Base-by-base conservation (phyloP, 2,888 invertebrate genomes). In the Microctonus hyperodae region DNA sequence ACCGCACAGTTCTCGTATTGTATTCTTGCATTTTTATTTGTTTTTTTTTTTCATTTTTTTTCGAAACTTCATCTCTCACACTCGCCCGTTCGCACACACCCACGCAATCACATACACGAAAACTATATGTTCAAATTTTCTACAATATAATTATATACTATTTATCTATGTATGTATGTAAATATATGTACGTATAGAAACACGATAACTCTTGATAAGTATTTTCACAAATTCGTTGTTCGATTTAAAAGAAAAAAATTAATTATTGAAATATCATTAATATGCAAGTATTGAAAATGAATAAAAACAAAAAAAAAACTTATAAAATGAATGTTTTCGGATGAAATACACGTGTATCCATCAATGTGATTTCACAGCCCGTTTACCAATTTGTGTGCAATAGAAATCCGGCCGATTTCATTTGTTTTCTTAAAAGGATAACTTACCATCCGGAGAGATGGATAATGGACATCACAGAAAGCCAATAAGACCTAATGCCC, bases 401-500 rank as follows among this genome's bases (percentile, higher is more conserved):
- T 76, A 75, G 72, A 75, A 72, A 70, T 77, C 73, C 74, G 75
- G 73, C 69, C 68, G 67, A 68, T 60, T 65, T 66, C 61, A 60
- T 60, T 60, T 62, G 56, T 56, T 58, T 40, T 40, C 62, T 53
- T 77, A 74, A 79, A 78, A 77, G 78, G 80, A 76, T 73, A 78
- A 82, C 82, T 82, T 82, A 82, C 82, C 82, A 81, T 81, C 80
- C 79, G 70, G 68, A 65, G 64, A 68, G 51, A 51, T 37, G 37
- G 51, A 68, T 35, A 61, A 37, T 57, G 22, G 53, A 35, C 56
- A 31, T 50, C 64, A 61, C 58, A 74, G n/a, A 63, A 31, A 56
- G 23, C 28, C 1, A n/a, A 9, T 28, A 44, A 28, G 50, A 61
- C 59, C 35, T 64, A 66, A 58, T 67, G 65, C 64, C 68, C 64